A percentile compares a stretch with the other conserved stretches of the same genome.
Evolutionary conservation across 2,888 invertebrate genomes (phyloP).

Genomic region (Drosophila sordidula): DNA sequence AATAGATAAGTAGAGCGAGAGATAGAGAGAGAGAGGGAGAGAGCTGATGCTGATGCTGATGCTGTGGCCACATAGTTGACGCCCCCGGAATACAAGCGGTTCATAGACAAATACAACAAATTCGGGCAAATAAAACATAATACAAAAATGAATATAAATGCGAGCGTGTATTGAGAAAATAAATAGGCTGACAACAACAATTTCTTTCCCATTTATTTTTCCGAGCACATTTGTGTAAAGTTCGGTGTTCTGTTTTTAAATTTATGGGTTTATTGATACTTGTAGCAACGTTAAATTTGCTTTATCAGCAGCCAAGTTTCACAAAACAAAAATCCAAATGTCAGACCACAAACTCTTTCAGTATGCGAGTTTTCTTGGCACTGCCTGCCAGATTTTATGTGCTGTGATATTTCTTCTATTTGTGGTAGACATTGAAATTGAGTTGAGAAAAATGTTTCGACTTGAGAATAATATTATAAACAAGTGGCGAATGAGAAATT

Average conservation of each 20-base stretch:
- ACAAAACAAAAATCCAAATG: slow-evolving; percentile 9
- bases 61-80: slow-evolving; percentile 45
- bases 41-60: slow-evolving; percentile 1
- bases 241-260: slow-evolving; percentile 42
- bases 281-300: slow-evolving; percentile 37
- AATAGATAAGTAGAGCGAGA: slow-evolving; percentile 31
- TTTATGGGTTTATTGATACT: slow-evolving; percentile 77
- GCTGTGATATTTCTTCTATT: background rate
- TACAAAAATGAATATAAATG: slow-evolving; percentile 19
- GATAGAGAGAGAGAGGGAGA: slow-evolving; percentile 4
- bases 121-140: slow-evolving; percentile 37
- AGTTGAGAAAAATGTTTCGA: background rate
- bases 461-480: background rate
- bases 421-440: background rate
- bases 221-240: slow-evolving; percentile 26
- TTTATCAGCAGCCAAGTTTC: slow-evolving; percentile 45
- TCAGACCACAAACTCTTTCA: slow-evolving; percentile 8
- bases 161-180: slow-evolving; percentile 1
- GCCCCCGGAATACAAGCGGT: slow-evolving; percentile 40
- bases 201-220: slow-evolving; percentile 26
- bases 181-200: slow-evolving; percentile 40
- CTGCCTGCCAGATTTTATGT: background rate
- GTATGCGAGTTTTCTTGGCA: background rate
- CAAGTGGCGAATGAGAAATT: background rate
- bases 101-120: slow-evolving; percentile 35